phyloP scores from a whole-genome alignment of 2,113 vertebrate species.

The Poecilia latipinna region DNA sequence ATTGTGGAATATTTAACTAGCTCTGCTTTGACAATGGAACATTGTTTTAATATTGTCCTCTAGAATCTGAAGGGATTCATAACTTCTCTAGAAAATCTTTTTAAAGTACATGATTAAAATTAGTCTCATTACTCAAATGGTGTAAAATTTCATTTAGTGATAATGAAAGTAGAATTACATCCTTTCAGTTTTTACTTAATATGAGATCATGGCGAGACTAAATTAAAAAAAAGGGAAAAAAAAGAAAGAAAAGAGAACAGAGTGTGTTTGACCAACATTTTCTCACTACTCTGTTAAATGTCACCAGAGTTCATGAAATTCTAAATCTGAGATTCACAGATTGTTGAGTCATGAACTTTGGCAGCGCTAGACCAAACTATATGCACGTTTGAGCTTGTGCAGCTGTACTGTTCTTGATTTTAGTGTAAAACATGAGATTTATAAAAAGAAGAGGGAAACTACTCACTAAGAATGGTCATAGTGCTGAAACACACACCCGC shows the following conservation, averaged over 20 bases:
- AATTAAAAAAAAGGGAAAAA: not conserved
- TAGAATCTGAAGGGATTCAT: not conserved
- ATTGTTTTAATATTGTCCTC: not conserved
- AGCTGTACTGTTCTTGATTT: too few relatives aligned
- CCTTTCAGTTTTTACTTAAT: not conserved
- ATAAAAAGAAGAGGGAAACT: not conserved
- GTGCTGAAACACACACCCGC: not conserved
- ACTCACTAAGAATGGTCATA: not conserved
- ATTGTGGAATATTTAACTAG: not conserved
- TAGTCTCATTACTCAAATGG: not conserved
- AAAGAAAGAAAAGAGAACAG: not conserved
- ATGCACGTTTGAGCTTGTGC: not conserved
- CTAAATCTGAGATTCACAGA: constrained; percentile 6
- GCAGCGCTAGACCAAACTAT: constrained; percentile 1
- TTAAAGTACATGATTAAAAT: not conserved
- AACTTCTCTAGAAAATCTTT: not conserved
- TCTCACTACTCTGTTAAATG: constrained; percentile 52
- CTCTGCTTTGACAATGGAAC: not conserved
- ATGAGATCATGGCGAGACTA: not conserved
- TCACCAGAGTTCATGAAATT: constrained; percentile 58
- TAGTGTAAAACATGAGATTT: too few relatives aligned
- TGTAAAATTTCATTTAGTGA: not conserved
- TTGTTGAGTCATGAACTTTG: constrained; percentile 7
- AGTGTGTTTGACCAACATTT: not conserved
- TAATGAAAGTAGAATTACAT: not conserved